Percentiles rank a stretch among this genome's conserved stretches.
These are phyloP conservation scores for Lipophrys pholis DNA, from an alignment of 2,113 vertebrate genomes.

Conservation along the genomic window DNA sequence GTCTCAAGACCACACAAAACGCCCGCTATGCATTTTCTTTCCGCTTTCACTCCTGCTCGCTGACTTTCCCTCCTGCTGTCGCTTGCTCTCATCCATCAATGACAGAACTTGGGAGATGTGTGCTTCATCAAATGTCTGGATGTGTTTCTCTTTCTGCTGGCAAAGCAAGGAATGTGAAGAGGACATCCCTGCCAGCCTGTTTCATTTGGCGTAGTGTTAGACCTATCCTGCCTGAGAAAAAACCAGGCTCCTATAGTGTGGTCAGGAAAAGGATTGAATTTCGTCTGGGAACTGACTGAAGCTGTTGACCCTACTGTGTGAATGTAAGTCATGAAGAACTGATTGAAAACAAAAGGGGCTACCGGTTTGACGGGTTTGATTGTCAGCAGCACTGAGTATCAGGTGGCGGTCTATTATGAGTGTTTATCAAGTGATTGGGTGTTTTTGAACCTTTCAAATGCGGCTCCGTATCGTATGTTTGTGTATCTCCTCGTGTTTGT, in stretches of 20 bases:
- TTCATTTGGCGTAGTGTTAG: conserved; percentile 17
- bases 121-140: conserved; percentile 77
- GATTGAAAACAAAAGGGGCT: conserved; percentile 10
- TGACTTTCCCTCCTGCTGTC: conserved; percentile 46
- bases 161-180: conserved; percentile 50
- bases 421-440: conserved; percentile 11
- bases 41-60: conserved; percentile 17
- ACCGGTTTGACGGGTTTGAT: background rate
- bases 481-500: conserved; percentile 12
- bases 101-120: conserved; percentile 66
- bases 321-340: background rate
- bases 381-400: conserved; percentile 13
- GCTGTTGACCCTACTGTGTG: conserved; percentile 13
- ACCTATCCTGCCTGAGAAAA: conserved; percentile 11
- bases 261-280: background rate
- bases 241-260: background rate
- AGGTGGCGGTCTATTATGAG: conserved; percentile 38
- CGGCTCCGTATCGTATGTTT: background rate
- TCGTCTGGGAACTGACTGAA: conserved; percentile 1
- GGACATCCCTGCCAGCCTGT: conserved; percentile 34
- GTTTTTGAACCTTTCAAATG: conserved; percentile 38
- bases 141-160: conserved; percentile 68
- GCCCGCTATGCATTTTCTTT: conserved; percentile 56
- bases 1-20: conserved; percentile 49
- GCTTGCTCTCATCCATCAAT: conserved; percentile 73